Percentiles rank a stretch among this genome's conserved stretches.
Conservation (phyloP, 2,888 invertebrate species). For the Cryptus armator region DNA sequence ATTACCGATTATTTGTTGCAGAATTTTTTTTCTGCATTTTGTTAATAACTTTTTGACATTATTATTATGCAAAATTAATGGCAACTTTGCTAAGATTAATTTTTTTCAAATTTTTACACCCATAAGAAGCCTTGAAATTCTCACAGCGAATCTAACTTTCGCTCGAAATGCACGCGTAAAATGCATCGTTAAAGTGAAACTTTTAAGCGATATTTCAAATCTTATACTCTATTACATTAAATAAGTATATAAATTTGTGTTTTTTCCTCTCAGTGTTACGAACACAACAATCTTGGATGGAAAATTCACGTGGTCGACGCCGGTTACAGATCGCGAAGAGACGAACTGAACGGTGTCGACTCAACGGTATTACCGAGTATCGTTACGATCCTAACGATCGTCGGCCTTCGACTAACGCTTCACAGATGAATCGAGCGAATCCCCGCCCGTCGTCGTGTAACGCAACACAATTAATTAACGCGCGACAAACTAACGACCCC, state of each 20-base stretch:
- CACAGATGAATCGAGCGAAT: constrained; percentile 70
- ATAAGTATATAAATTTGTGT: constrained; percentile 5
- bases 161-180: too few species aligned
- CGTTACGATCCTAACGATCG: constrained; percentile 68
- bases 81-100: too few species aligned
- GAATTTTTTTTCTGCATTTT: too few species aligned
- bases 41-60: too few species aligned
- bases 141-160: too few species aligned
- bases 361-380: constrained; percentile 58
- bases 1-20: too few species aligned
- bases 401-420: constrained; percentile 58
- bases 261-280: constrained; percentile 91
- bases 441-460: constrained; percentile 31
- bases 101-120: too few species aligned
- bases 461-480: constrained; percentile 21
- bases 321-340: constrained; percentile 85
- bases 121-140: too few species aligned
- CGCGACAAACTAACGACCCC: constrained; percentile 27
- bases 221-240: not conserved
- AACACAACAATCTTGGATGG: constrained; percentile 97
- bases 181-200: too few species aligned
- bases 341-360: constrained; percentile 73
- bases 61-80: too few species aligned
- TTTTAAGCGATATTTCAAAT: too few species aligned
- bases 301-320: constrained; percentile 95